These are phyloP conservation scores for Meandrina meandrites DNA, from an alignment of 92 coral and sea anemone species.

Conservation along the genomic window DNA sequence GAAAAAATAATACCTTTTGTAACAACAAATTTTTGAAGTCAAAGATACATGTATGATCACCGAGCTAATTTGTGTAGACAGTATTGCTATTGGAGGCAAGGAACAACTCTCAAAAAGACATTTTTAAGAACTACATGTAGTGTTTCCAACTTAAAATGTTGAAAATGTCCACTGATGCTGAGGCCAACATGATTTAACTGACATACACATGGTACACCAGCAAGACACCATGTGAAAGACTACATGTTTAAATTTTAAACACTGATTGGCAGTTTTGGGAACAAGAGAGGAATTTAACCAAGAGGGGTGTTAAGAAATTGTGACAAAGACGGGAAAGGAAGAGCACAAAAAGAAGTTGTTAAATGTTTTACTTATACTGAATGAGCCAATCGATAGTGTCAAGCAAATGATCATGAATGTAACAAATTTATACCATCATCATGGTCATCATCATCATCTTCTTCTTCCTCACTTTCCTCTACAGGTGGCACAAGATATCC, in stretches of 20 bases:
- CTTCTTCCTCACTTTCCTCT: background rate
- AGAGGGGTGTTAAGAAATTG: background rate
- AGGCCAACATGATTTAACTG: no score
- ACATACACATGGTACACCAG: background rate
- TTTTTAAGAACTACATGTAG: no score
- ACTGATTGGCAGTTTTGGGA: background rate
- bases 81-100: no score
- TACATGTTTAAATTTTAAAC: background rate
- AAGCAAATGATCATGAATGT: background rate
- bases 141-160: no score
- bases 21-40: no score
- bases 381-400: background rate
- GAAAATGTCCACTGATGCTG: no score
- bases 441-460: conserved; percentile 12
- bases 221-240: background rate
- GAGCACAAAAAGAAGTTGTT: background rate
- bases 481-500: conserved; percentile 23
- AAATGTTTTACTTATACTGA: background rate
- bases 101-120: no score
- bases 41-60: no score
- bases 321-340: background rate
- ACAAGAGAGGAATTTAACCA: background rate
- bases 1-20: no score
- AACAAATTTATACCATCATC: conserved; percentile 17
- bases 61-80: no score